Base-by-base conservation (phyloP, 2,888 invertebrate species). In the Philopedon plagiatum region DNA sequence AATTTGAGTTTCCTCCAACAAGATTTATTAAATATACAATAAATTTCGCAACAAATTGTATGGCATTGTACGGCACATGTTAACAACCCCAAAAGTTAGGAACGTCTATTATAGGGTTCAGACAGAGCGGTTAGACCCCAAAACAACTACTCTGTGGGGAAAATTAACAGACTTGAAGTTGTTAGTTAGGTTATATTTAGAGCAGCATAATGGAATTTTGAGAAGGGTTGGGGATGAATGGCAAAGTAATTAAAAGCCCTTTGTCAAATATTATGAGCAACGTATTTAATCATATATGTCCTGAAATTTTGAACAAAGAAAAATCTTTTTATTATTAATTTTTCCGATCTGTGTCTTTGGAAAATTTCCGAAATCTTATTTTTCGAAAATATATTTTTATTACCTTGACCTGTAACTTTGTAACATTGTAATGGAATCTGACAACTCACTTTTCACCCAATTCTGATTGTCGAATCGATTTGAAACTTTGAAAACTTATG, bases 111-210 rank as follows among this genome's bases (percentile, higher is more conserved):
- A 61, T 41, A 61, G 41, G 26, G 60, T 60, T 68, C 67, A 51
- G 61, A 61, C 61, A 61, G 44, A 64, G 70, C 58, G 62, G 56
- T 69, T 62, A 62, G 64, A 64, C 63, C 57, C 29, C 63, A 64
- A 70, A 70, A 70, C 70, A 70, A 70, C 63, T 70, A 70, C 58
- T 70, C 63, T 49, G 63, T 58, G 49, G 63, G 69, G 70, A 51
- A 63, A 70, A 70, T 70, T 63, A 70, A 70, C 63, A 70, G 70
- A 70, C 63, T 70, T 70, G 49, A 70, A 70, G 63, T 62, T 63
- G 70, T 70, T 70, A 70, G 63, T 64, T 70, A 64, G 63, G 56
- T 70, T 70, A 70, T 63, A 70, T 63, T 70, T 70, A 63, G 54
- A 62, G 70, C 41, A 9, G 32, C 61, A 54, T 69, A 69, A 69